phyloP scores from a whole-genome alignment of 2,113 vertebrate genomes.

The Jacana jacana region DNA sequence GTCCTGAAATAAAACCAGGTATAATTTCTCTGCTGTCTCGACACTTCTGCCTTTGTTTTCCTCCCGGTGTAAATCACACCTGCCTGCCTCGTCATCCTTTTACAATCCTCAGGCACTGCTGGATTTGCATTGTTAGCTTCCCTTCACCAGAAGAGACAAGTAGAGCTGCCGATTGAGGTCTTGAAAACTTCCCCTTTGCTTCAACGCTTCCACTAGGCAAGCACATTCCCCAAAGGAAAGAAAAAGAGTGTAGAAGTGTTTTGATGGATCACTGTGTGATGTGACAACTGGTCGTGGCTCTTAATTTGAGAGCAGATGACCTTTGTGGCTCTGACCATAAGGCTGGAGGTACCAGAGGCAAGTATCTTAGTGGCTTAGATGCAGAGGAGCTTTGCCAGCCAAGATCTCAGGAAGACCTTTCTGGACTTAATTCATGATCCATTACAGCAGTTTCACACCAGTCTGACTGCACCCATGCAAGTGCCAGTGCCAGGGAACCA shows the following conservation, averaged over 20 bases:
- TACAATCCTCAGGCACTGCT: not conserved
- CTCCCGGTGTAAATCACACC: not conserved
- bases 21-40: not conserved
- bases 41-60: not conserved
- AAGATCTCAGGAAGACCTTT: not conserved
- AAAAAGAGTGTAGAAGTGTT: fast-evolving
- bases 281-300: not conserved
- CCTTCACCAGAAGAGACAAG: not conserved
- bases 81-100: not conserved
- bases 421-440: not conserved
- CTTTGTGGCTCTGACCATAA: not conserved
- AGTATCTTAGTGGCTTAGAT: not conserved
- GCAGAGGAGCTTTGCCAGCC: not conserved
- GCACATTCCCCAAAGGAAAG: not conserved
- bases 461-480: not conserved
- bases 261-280: not conserved
- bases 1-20: not conserved
- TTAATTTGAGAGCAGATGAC: not conserved
- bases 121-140: not conserved
- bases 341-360: not conserved
- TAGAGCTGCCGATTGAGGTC: not conserved
- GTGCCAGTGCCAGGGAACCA: not conserved
- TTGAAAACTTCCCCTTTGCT: not conserved
- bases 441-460: not conserved
- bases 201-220: not conserved